Evolutionary conservation across 2,113 vertebrate genomes (phyloP).

Genomic region (Odobenus rosmarus): DNA sequence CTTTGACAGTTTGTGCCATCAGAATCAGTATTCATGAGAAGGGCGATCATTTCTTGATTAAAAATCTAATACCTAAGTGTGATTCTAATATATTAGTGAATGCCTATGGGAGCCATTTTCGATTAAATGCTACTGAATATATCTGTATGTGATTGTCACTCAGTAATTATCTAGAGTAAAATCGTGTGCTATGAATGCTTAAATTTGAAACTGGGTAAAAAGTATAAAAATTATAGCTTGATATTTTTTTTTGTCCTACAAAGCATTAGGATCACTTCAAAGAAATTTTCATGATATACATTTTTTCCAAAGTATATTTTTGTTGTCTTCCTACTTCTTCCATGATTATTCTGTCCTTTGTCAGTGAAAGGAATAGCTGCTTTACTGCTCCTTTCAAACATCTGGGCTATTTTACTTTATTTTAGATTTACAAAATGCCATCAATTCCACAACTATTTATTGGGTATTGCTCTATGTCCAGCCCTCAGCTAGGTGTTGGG

Average conservation of each 20-base stretch:
- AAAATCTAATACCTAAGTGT: slow-evolving; percentile 52
- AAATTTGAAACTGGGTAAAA: slow-evolving; percentile 49
- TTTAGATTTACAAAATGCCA: slow-evolving; percentile 24
- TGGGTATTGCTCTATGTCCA: not conserved
- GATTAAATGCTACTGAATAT: slow-evolving; percentile 45
- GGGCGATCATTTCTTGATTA: slow-evolving; percentile 67
- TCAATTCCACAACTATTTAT: not conserved
- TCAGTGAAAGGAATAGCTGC: not conserved
- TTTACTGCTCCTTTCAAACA: not conserved
- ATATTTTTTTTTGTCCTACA: slow-evolving; percentile 25
- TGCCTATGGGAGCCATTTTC: slow-evolving; percentile 8
- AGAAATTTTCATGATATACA: slow-evolving; percentile 31
- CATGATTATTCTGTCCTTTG: slow-evolving; percentile 32
- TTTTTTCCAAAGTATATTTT: slow-evolving; percentile 33
- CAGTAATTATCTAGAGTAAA: slow-evolving; percentile 53
- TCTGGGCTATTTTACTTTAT: not conserved
- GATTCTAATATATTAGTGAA: slow-evolving; percentile 47
- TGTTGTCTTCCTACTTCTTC: slow-evolving; percentile 45
- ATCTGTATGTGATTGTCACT: slow-evolving; percentile 59
- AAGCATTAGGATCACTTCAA: slow-evolving; percentile 37
- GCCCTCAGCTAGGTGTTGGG: not conserved
- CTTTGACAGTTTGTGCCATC: not conserved
- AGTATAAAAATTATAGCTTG: slow-evolving; percentile 35
- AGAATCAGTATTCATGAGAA: slow-evolving; percentile 49
- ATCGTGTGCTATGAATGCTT: slow-evolving; percentile 34